A percentile compares a stretch with the other conserved stretches of the same genome.
Evolutionary conservation across 2,888 invertebrate species (phyloP).

Genomic region (Xylota sylvarum): DNA sequence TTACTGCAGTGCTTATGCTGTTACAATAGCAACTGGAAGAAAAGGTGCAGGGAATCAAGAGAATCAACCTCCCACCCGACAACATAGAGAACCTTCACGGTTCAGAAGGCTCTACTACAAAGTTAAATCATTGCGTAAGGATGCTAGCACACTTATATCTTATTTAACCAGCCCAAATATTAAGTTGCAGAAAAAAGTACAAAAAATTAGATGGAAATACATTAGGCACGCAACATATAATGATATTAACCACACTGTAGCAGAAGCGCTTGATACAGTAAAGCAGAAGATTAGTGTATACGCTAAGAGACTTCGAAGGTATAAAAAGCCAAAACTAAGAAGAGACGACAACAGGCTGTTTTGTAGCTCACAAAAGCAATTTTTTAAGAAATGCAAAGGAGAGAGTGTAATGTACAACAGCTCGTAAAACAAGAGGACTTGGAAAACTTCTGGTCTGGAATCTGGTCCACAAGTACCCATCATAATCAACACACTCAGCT

Average conservation of each 20-base stretch:
- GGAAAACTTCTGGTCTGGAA: too few relatives aligned
- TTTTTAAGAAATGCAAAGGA: too few relatives aligned
- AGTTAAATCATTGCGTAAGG: background rate
- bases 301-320: background rate
- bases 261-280: background rate
- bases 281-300: background rate
- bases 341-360: too few relatives aligned
- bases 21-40: background rate
- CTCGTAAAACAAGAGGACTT: too few relatives aligned
- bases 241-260: background rate
- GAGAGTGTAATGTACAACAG: too few relatives aligned
- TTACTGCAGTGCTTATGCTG: background rate
- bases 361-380: too few relatives aligned
- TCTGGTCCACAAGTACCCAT: too few relatives aligned
- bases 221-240: background rate
- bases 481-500: too few relatives aligned
- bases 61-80: too few relatives aligned
- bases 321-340: too few relatives aligned
- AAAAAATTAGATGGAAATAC: background rate
- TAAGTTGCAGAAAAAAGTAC: background rate
- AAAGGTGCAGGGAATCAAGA: background rate
- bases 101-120: too few relatives aligned
- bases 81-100: too few relatives aligned
- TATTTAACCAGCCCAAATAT: background rate
- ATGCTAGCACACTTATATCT: background rate